Base-by-base conservation (phyloP, 2,888 invertebrate species). In the Pyrrhia umbra region DNA sequence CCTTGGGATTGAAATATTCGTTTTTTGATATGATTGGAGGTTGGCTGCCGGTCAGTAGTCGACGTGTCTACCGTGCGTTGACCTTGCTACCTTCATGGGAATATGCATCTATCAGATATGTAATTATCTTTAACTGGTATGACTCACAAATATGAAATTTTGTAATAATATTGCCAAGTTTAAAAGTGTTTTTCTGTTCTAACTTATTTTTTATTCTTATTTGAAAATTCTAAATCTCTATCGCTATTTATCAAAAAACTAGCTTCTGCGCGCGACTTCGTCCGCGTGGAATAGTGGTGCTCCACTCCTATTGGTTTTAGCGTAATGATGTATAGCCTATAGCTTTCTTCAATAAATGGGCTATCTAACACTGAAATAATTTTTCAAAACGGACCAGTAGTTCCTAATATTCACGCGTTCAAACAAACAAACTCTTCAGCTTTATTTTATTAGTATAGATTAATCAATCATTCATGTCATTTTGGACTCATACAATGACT, bases 21-120 rank as follows among this genome's bases (percentile, higher is more conserved):
- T 65, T 76, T 76, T 79, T 68, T 39, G 37, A 63, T 61, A 54
- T 76, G 65, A 81, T 81, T 76, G 68, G 68, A 76, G 69, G 63
- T 70, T 55, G 60, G 71, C 74, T 79, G 70, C 64, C 43, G 74
- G 50, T 63, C 81, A 63, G 79, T 76, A 81, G 79, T 65, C 62
- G 39, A 51, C 58, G 18, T 45, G 63, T 21, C 39, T 25, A 40
- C 55, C 51, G 79, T 63, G 8, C 81, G 42, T 79, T 76, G 51
- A 81, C 79, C 81, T 79, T 69, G 54, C 61, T 62, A 59, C 68
- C 65, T 67, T 34, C 20, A 60, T 57, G 51, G 54, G 59, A 63
- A 54, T 73, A 43, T 49, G 25, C 15, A 40, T 42, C 30, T 13
- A 30, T 37, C 16, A 51, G 20, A 25, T 13, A 61, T 69, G 40